Evolutionary conservation across 2,797 vertebrate species (phyloP), one percentile per base, ranked within the genome.

Genomic region (Potorous gilbertii): DNA sequence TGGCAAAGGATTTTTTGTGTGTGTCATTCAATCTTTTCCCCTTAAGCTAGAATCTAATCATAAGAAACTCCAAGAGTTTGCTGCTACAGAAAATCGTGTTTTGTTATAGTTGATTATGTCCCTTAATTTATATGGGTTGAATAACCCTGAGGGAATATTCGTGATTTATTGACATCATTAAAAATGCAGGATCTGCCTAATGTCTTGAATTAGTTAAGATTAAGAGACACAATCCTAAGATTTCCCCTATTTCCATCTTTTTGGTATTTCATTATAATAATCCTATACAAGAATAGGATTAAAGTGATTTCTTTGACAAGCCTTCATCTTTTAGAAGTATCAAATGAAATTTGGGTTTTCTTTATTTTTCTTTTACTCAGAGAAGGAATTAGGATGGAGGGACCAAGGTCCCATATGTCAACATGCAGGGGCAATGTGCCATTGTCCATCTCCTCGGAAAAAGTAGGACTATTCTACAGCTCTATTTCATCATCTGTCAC

Each of bases 271-370:
- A 89, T 89, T 74, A 93, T 56, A 34, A 57, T 50, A 90, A 56
- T 93, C 28, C 40, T 40, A 74, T 74, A 54, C 16, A 87, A 46
- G 52, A 34, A 52, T 46, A 34, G 56, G 90, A 34, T 59, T 66
- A 55, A 57, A 59, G 93, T 24, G 55, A 31, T 56, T 40, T 90
- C 87, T 28, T 90, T 93, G 90, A 95, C 66, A 95, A 93, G 54
- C 10, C 55, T 93, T 96, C 29, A 90, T 92, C n/a, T 16, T 94
- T 96, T 59, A 62, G 46, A 56, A 57, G 93, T 34, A 90, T 90
- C 54, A 87, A 13, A 90, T 55, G 66, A 34, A 92, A 56, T 56
- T 55, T 52, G 81, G 34, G 52, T 91, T 31, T 50, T 24, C 81
- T 92, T 92, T 46, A 46, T 87, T 87, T 46, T 87, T 81, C 34